Evolutionary conservation across 2,797 vertebrate species (phyloP).

Genomic region (Lutjanus campechanus): DNA sequence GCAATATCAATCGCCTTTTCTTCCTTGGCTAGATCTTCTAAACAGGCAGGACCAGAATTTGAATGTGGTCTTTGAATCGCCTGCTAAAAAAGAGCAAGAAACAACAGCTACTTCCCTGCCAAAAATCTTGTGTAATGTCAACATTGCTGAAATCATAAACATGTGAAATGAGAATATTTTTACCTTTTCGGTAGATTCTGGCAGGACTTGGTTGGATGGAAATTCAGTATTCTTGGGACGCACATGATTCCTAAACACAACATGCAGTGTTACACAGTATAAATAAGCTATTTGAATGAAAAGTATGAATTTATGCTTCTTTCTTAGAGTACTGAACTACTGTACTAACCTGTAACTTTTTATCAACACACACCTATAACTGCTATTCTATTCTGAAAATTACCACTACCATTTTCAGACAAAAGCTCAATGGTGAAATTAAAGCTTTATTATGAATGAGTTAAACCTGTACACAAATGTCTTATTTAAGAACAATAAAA

Average conservation of each 20-base stretch:
- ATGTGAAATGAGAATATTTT: slow-evolving; percentile 6
- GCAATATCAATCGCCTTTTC: slow-evolving; percentile 42
- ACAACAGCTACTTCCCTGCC: background rate
- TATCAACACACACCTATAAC: background rate
- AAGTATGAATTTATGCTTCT: background rate
- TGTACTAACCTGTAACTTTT: background rate
- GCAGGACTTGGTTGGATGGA: slow-evolving; percentile 41
- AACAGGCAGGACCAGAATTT: slow-evolving; percentile 56
- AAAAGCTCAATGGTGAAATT: background rate
- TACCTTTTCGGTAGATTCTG: slow-evolving; percentile 74
- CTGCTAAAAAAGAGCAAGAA: slow-evolving; percentile 30
- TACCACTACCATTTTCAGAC: background rate
- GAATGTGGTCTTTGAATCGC: slow-evolving; percentile 60
- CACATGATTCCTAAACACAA: slow-evolving; percentile 76
- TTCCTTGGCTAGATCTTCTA: slow-evolving; percentile 66
- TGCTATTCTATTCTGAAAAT: background rate
- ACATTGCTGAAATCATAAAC: background rate
- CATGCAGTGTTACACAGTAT: slow-evolving; percentile 13
- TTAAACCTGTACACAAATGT: background rate
- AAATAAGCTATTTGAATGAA: slow-evolving; percentile 20
- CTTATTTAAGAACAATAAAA: background rate
- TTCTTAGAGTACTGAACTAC: slow-evolving; percentile 13
- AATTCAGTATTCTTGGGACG: slow-evolving; percentile 73
- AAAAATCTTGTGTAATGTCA: background rate
- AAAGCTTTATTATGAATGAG: background rate